Conservation (phyloP, 2,888 invertebrate genomes). For the Leucoma salicis region DNA sequence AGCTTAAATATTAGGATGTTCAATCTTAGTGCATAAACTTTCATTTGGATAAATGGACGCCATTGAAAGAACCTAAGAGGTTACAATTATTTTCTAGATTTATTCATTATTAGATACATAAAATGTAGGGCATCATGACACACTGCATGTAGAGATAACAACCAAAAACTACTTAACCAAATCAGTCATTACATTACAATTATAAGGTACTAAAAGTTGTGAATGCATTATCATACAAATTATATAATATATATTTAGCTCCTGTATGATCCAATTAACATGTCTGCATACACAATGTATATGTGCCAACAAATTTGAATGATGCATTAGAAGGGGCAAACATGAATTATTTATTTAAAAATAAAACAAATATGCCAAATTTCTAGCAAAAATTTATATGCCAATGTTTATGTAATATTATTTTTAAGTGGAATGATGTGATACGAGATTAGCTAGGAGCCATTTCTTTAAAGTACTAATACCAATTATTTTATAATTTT, state of each 20-base stretch:
- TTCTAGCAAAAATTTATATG: not conserved
- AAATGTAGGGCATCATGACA: conserved; percentile 18
- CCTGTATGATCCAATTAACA: not conserved
- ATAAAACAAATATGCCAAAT: not conserved
- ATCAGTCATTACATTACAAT: conserved; percentile 62
- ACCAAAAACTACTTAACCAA: conserved; percentile 58
- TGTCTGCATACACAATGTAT: not conserved
- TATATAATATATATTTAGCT: conserved; percentile 10
- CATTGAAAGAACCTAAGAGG: conserved; percentile 27
- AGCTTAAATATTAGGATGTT: no score
- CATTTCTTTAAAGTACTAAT: conserved; percentile 29
- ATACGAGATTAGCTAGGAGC: conserved; percentile 25
- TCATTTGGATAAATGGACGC: conserved; percentile 4
- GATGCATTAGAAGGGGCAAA: not conserved
- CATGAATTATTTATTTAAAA: not conserved
- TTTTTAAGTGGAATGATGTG: conserved; percentile 40
- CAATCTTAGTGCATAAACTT: not conserved
- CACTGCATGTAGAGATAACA: conserved; percentile 19
- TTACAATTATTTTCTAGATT: conserved; percentile 27
- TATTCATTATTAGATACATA: conserved; percentile 31
- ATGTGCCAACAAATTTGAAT: not conserved
- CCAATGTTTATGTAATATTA: not conserved
- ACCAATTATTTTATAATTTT: conserved; percentile 24
- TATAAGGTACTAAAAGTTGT: conserved; percentile 38
- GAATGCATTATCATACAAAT: conserved; percentile 22